Evolutionary conservation across 2,888 invertebrate species (phyloP).

Genomic region (Norana najaformis): DNA sequence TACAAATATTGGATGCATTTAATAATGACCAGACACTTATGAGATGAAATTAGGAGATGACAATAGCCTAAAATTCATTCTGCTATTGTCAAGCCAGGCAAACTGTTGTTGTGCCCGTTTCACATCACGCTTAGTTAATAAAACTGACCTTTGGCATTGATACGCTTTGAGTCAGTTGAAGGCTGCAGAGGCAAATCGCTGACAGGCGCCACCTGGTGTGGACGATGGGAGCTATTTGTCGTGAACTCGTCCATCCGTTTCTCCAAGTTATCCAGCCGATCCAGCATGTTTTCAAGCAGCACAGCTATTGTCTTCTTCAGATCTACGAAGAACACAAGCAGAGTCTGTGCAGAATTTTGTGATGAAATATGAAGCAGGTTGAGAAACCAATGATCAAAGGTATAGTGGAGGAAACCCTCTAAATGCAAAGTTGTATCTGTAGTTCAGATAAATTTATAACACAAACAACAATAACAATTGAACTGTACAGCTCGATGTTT

Average conservation of each 20-base stretch:
- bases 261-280: constrained; percentile 54
- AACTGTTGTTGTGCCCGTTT: no score
- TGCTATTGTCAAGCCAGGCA: no score
- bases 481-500: background rate
- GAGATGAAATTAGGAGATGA: background rate
- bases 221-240: background rate
- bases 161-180: constrained; percentile 8
- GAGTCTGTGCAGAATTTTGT: background rate
- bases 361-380: background rate
- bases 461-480: background rate
- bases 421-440: background rate
- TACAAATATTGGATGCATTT: no score
- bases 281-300: constrained; percentile 56
- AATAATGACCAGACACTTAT: background rate
- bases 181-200: background rate
- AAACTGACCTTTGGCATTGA: constrained; percentile 28
- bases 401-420: background rate
- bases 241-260: constrained; percentile 28
- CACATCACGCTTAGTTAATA: background rate
- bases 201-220: background rate
- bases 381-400: background rate
- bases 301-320: constrained; percentile 62
- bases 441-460: background rate
- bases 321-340: constrained; percentile 48
- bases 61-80: no score